Conservation (phyloP, 2,888 invertebrate species). For the Limenitis arthemis region DNA sequence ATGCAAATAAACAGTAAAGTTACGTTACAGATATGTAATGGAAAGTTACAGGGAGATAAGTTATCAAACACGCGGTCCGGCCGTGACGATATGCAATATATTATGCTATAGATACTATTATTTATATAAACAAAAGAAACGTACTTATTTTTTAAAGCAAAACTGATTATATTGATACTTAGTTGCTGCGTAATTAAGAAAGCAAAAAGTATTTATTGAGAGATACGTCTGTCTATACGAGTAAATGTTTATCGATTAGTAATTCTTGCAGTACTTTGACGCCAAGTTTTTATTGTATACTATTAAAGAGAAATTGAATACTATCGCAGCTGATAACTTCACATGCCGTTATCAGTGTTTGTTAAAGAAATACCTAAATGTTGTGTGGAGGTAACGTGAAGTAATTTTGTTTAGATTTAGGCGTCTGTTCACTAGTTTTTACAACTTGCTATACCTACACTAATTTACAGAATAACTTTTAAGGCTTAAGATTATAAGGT, state of each 20-base stretch:
- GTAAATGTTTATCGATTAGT: no score
- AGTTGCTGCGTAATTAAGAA: not conserved
- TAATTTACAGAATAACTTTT: no score
- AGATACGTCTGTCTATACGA: no score
- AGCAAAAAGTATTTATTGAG: not conserved
- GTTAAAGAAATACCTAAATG: constrained; percentile 14
- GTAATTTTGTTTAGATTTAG: not conserved
- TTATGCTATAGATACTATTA: not conserved
- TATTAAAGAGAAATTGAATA: no score
- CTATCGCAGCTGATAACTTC: constrained; percentile 16
- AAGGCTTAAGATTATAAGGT: no score
- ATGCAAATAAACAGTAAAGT: constrained; percentile 24
- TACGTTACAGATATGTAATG: constrained; percentile 26
- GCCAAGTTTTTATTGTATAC: no score
- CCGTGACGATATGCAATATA: constrained; percentile 20
- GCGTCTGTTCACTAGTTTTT: not conserved
- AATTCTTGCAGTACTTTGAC: no score
- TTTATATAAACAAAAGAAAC: not conserved
- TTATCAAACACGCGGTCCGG: constrained; percentile 30
- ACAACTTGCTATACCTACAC: not conserved
- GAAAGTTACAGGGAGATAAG: constrained; percentile 34
- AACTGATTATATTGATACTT: no score
- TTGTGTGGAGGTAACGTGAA: not conserved
- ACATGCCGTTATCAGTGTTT: constrained; percentile 19
- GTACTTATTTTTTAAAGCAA: not conserved